phyloP scores from a whole-genome alignment of 2,797 vertebrate genomes.

The Brotula barbata region DNA sequence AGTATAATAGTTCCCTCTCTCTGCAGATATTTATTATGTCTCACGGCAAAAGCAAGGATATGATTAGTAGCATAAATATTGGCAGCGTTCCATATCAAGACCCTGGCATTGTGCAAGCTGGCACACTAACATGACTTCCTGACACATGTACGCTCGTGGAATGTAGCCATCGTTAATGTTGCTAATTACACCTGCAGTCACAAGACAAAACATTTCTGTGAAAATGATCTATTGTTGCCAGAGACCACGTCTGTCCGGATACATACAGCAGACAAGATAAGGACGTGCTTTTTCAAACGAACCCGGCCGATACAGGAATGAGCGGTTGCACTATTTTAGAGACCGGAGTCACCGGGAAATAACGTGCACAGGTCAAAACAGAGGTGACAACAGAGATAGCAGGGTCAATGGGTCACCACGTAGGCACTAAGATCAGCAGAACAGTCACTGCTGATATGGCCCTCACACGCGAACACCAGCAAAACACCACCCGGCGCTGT shows the following conservation, averaged over 20 bases:
- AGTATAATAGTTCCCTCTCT: too few species aligned
- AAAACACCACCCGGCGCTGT: slow-evolving; percentile 17
- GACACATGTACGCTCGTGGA: too few species aligned
- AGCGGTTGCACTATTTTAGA: slow-evolving; percentile 10
- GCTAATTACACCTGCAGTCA: too few species aligned
- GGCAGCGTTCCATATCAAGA: too few species aligned
- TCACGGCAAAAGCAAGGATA: too few species aligned
- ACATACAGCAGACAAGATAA: slow-evolving; percentile 2
- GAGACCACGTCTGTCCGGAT: background rate
- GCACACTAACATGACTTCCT: too few species aligned
- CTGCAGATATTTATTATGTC: too few species aligned
- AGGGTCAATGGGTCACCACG: slow-evolving; percentile 37
- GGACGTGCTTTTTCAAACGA: slow-evolving; percentile 6
- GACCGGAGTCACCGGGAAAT: slow-evolving; percentile 5
- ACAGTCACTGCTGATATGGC: slow-evolving; percentile 29
- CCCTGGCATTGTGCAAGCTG: too few species aligned
- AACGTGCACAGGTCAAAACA: slow-evolving; percentile 25
- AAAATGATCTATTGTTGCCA: background rate
- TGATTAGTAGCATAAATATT: too few species aligned
- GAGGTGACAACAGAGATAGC: slow-evolving; percentile 51
- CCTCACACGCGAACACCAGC: slow-evolving; percentile 55
- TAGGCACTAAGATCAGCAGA: slow-evolving; percentile 44
- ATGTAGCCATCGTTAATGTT: too few species aligned
- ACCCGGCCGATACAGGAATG: slow-evolving; percentile 9
- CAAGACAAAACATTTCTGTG: too few species aligned